Evolutionary conservation across 1,140 invertebrate species (phyloP).

Genomic region (Diabrotica undecimpunctata): DNA sequence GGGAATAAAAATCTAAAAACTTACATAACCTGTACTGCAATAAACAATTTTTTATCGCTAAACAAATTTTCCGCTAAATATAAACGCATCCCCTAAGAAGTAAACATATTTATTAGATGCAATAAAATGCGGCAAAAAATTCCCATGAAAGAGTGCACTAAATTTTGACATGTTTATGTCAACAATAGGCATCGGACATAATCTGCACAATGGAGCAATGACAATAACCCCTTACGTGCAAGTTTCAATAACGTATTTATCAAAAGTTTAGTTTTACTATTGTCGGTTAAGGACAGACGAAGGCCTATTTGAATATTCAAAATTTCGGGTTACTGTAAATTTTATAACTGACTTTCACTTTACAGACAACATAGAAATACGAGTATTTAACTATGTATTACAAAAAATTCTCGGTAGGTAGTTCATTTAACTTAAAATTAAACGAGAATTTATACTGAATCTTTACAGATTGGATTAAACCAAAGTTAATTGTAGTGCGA

Average conservation of each 20-base stretch:
- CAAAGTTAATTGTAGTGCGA: no score
- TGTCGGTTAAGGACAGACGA: no score
- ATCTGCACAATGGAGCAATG: no score
- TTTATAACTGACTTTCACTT: no score
- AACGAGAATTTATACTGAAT: no score
- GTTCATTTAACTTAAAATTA: no score
- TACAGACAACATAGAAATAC: no score
- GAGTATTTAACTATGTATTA: no score
- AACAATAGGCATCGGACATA: conserved; percentile 16
- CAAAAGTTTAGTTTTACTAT: background rate
- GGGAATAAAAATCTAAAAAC: conserved; percentile 1
- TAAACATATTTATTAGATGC: conserved; percentile 31
- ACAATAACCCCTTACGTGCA: background rate
- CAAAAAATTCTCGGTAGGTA: no score
- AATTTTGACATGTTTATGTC: conserved; percentile 32
- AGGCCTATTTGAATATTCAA: no score
- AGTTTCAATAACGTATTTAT: background rate
- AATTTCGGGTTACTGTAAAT: no score
- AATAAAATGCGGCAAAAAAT: conserved; percentile 28
- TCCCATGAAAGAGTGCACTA: conserved; percentile 28
- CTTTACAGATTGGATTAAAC: no score
- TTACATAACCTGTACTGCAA: background rate
- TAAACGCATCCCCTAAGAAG: conserved; percentile 25
- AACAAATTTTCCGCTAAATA: conserved; percentile 32
- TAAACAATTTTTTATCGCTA: conserved; percentile 11